Conservation (phyloP, 2,888 invertebrate species). For the Aphrophora alni region DNA sequence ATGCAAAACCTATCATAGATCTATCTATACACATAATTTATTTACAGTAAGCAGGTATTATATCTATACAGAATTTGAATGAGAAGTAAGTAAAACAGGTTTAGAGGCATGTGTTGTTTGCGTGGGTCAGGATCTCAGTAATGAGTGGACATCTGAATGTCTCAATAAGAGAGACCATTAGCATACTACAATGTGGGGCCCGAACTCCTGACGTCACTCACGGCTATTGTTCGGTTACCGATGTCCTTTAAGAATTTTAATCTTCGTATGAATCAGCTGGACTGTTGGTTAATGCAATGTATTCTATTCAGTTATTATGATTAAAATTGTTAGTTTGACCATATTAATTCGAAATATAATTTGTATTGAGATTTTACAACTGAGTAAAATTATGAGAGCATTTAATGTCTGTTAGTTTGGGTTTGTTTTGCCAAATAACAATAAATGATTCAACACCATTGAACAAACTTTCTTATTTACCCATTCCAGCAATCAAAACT, state of each 20-base stretch:
- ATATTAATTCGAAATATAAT: no score
- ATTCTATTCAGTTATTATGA: background rate
- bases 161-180: background rate
- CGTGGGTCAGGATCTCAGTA: background rate
- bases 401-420: no score
- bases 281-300: background rate
- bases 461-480: no score
- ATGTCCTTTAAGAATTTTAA: background rate
- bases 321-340: background rate
- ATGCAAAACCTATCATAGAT: no score
- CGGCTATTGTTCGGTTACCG: background rate
- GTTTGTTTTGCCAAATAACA: no score
- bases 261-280: background rate
- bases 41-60: background rate
- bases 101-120: background rate
- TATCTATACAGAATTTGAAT: background rate
- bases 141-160: conserved; percentile 2
- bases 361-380: no score
- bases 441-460: no score
- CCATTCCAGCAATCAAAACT: no score
- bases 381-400: no score
- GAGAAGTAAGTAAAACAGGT: background rate
- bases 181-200: background rate
- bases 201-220: no score
- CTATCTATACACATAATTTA: background rate